A percentile compares a stretch with the other conserved stretches of the same genome.
These are phyloP conservation scores for Ptychochromis oligacanthus DNA, from an alignment of 2,113 vertebrate genomes.

Conservation along the genomic window DNA sequence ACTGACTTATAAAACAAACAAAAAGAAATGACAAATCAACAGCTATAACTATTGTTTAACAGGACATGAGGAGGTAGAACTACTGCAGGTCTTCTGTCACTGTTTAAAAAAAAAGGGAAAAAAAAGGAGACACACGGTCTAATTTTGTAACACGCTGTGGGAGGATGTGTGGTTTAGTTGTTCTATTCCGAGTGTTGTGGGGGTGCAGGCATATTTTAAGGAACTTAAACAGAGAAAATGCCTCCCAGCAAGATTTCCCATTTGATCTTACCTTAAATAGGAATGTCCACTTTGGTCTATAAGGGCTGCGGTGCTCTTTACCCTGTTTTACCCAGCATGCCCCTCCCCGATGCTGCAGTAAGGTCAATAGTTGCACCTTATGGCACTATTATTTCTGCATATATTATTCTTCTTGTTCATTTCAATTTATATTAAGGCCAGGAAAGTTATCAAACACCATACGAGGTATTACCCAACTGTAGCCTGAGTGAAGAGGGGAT, in stretches of 20 bases:
- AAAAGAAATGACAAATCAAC: background rate
- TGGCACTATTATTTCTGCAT: background rate
- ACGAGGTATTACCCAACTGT: background rate
- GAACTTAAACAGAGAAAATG: constrained; percentile 40
- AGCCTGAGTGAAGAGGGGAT: background rate
- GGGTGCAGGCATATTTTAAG: constrained; percentile 60
- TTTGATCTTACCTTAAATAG: constrained; percentile 55
- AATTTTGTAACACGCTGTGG: constrained; percentile 40
- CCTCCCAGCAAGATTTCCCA: constrained; percentile 34
- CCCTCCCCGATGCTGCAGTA: background rate
- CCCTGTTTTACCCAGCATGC: background rate
- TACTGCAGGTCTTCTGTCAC: constrained; percentile 6
- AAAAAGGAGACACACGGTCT: constrained; percentile 10
- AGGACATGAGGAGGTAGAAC: constrained; percentile 12
- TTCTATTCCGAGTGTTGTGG: constrained; percentile 59
- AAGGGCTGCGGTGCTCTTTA: background rate
- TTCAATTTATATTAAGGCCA: background rate
- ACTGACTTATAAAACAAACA: background rate
- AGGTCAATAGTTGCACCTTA: background rate
- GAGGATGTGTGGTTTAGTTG: constrained; percentile 56
- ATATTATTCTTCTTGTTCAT: background rate
- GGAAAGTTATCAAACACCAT: background rate
- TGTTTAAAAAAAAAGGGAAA: background rate
- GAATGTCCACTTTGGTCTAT: constrained; percentile 26
- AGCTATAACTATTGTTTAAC: background rate